A percentile compares a stretch with the other conserved stretches of the same genome.
phyloP scores from a whole-genome alignment of 2,113 vertebrate genomes.

The Pleuronectes platessa region DNA sequence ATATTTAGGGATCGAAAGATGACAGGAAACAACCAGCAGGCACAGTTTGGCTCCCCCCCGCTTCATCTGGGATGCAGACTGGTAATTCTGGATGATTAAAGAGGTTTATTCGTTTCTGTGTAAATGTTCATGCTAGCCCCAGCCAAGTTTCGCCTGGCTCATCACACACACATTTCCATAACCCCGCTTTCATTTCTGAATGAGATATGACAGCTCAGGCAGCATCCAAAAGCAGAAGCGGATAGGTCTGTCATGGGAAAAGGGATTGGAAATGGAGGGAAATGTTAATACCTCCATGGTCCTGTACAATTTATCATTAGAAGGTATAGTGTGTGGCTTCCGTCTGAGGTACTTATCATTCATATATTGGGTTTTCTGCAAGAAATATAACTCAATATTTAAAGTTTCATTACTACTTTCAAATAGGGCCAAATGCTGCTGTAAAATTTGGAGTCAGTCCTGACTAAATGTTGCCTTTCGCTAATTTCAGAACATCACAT shows the following conservation, averaged over 20 bases:
- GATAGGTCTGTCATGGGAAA: constrained; percentile 27
- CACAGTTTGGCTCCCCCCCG: constrained; percentile 47
- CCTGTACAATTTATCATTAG: constrained; percentile 20
- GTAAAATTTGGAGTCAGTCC: neutral
- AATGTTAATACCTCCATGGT: constrained; percentile 34
- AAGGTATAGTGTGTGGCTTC: constrained; percentile 4
- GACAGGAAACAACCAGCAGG: constrained; percentile 42
- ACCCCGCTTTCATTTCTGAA: constrained; percentile 60
- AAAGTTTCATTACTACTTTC: neutral
- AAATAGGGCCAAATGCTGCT: neutral
- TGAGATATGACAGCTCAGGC: constrained; percentile 51
- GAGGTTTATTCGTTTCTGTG: constrained; percentile 69
- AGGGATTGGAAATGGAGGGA: constrained; percentile 45
- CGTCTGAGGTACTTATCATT: neutral
- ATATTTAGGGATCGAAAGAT: constrained; percentile 46
- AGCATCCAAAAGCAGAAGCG: constrained; percentile 55
- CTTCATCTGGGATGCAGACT: constrained; percentile 57
- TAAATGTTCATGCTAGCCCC: constrained; percentile 65
- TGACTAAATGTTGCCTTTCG: neutral
- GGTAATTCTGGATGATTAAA: constrained; percentile 73
- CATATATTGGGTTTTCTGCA: constrained; percentile 1
- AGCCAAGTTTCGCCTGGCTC: constrained; percentile 70
- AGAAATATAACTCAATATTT: neutral
- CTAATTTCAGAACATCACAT: neutral
- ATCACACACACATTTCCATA: constrained; percentile 59